phyloP scores from a whole-genome alignment of 2,888 invertebrate species.

The Acanthosepion lycidas region DNA sequence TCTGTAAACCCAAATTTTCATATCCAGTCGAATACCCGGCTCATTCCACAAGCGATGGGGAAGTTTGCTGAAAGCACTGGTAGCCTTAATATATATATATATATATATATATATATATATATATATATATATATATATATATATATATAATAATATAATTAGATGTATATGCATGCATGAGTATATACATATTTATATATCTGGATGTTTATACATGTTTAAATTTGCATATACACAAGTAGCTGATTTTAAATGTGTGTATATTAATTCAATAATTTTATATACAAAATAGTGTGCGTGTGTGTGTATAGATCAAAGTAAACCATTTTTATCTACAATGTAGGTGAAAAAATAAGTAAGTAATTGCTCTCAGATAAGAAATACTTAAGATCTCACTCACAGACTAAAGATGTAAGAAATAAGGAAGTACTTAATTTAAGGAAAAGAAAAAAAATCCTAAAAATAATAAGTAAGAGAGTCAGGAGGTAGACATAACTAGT shows the following conservation, averaged over 20 bases:
- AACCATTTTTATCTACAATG: not conserved
- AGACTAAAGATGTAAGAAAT: not conserved
- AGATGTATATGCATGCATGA: no score
- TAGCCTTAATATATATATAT: no score
- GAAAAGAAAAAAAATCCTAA: not conserved
- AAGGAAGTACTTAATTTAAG: not conserved
- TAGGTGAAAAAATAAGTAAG: not conserved
- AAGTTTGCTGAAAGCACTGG: no score
- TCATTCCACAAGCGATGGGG: no score
- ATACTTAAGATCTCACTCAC: not conserved
- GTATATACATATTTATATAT: not conserved
- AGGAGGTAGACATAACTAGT: not conserved
- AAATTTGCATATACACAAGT: no score
- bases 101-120: no score
- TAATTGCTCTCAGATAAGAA: conserved; percentile 1
- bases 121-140: no score
- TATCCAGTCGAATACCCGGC: no score
- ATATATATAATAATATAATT: no score
- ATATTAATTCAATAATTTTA: no score
- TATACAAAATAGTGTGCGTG: not conserved
- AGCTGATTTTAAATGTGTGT: no score
- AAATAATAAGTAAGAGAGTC: not conserved
- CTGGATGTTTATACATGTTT: not conserved
- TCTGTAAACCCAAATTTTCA: no score
- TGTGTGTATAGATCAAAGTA: not conserved